Evolutionary conservation across 2,797 vertebrate species (phyloP).

Genomic region (Allochrocebus solatus): DNA sequence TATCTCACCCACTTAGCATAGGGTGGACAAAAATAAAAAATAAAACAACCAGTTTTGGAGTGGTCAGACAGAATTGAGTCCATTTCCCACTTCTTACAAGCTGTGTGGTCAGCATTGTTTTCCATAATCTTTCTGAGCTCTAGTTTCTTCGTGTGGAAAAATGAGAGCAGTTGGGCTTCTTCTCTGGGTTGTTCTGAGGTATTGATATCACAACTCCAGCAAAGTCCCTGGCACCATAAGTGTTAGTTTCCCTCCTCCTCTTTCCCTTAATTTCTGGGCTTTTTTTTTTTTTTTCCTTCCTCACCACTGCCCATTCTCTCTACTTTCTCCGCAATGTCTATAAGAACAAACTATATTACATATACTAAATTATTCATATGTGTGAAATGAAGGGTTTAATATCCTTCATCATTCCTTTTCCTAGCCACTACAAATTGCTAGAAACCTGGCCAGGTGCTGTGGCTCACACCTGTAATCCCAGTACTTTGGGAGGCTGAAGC

Average conservation of each 20-base stretch:
- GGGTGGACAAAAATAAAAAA: background rate
- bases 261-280: background rate
- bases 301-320: background rate
- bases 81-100: background rate
- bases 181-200: no score
- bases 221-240: background rate
- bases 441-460: background rate
- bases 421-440: background rate
- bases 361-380: background rate
- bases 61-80: background rate
- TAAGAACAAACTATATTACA: background rate
- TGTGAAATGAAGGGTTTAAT: background rate
- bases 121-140: background rate
- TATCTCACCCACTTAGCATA: background rate
- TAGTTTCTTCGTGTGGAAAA: background rate
- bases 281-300: background rate
- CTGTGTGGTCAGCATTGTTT: background rate
- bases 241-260: background rate
- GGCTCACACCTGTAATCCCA: background rate
- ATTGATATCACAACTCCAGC: background rate
- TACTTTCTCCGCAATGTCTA: background rate
- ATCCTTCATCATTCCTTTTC: background rate
- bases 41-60: background rate
- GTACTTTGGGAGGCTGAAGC: background rate
- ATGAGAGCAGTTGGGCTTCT: background rate